phyloP scores from a whole-genome alignment of 2,888 invertebrate species.

The Sicus ferrugineus region DNA sequence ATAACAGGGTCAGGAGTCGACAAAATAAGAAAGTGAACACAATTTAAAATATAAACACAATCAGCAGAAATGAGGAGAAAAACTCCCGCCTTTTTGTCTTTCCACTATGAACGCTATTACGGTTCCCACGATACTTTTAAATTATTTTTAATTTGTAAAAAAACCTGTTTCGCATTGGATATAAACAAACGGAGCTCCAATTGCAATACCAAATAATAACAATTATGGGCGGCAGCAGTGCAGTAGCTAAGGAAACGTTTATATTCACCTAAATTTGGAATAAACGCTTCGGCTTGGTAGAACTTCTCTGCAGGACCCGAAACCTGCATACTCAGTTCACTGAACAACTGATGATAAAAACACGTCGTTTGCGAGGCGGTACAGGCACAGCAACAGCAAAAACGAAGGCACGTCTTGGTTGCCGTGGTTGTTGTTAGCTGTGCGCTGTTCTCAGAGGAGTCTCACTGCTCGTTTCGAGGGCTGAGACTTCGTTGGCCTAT shows the following conservation, averaged over 20 bases:
- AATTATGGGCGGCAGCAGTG: not conserved
- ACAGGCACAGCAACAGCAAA: conserved; percentile 37
- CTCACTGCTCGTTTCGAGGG: conserved; percentile 35
- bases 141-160: not conserved
- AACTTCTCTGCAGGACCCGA: not conserved
- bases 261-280: not conserved
- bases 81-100: conserved; percentile 40
- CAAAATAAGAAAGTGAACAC: conserved; percentile 6
- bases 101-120: not conserved
- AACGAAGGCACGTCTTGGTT: conserved; percentile 29
- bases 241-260: not conserved
- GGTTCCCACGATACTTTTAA: not conserved
- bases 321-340: conserved; percentile 40
- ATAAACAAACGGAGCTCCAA: no score
- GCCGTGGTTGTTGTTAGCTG: conserved; percentile 3
- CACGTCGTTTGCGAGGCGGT: not conserved
- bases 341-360: conserved; percentile 38
- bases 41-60: not conserved
- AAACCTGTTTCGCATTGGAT: not conserved
- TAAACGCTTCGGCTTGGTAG: not conserved
- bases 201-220: conserved; percentile 3
- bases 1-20: conserved; percentile 32
- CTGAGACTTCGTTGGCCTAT: conserved; percentile 30
- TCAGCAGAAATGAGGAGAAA: conserved; percentile 22
- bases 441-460: conserved; percentile 42